These are phyloP conservation scores for Agrotis segetum DNA, from an alignment of 2,888 invertebrate species.

Conservation along the genomic window DNA sequence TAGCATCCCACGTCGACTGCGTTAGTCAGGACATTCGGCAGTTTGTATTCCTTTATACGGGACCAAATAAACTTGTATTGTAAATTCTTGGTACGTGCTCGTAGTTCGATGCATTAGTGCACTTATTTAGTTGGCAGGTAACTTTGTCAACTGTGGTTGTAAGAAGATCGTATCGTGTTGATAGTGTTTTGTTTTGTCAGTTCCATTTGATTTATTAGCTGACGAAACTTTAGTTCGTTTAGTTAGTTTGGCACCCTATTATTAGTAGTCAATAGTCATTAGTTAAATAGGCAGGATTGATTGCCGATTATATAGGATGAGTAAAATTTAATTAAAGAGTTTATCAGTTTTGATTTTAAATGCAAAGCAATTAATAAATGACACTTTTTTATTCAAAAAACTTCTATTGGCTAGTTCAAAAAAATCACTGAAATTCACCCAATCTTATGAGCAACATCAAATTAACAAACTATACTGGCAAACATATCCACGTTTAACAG, in stretches of 20 bases:
- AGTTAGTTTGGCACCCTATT: neutral
- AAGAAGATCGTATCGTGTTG: constrained; percentile 16
- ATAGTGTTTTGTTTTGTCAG: constrained; percentile 16
- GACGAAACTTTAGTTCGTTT: neutral
- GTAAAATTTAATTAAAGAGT: too few species aligned
- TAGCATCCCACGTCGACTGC: constrained; percentile 63
- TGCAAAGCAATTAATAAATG: neutral
- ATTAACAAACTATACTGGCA: neutral
- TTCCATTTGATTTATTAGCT: constrained; percentile 3
- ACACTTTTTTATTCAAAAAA: too few species aligned
- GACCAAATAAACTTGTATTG: constrained; percentile 53
- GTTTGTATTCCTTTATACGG: constrained; percentile 66
- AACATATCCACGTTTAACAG: neutral
- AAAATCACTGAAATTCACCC: neutral
- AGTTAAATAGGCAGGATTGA: neutral
- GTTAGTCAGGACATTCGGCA: constrained; percentile 60
- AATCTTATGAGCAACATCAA: neutral
- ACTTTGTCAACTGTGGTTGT: constrained; percentile 8
- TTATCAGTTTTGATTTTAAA: neutral
- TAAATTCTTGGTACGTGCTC: constrained; percentile 36
- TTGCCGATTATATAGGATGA: too few species aligned
- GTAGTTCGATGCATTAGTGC: constrained; percentile 32
- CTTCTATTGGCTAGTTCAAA: too few species aligned
- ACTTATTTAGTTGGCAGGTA: constrained; percentile 28
- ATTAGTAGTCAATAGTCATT: neutral